Evolutionary conservation across 2,797 vertebrate genomes (phyloP), one percentile per base, ranked within the genome.

Genomic region (Spizella passerina): DNA sequence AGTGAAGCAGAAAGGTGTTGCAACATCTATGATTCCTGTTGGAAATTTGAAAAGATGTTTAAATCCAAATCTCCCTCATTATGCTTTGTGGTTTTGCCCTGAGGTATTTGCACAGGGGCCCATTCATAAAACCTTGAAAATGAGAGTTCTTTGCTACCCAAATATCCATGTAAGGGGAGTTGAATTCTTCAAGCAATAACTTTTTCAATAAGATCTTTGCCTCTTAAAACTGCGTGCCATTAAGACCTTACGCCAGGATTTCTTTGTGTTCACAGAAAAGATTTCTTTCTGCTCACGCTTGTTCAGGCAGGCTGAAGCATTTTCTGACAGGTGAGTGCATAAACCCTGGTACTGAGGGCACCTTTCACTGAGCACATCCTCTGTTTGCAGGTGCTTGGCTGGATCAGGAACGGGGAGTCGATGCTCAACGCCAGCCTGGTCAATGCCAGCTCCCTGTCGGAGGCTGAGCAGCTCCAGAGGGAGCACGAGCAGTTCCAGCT

Each of bases 361-460:
- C 22, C 4, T 76, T 78, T 73, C 49, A 18, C 6, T 79, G 34
- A 82, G 19, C 41, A 71, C 30, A 21, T 90, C 38, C 60, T 60
- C 5, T 94, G 77, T 88, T 85, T 92, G 29, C 96, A 99, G 99
- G 99, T 99, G 86, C 97, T 99, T 81, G 99, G 99, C 71, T 99
- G 99, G 99, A 99, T 99, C 90, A 98, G 99, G 93, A 99, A 99
- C 2, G 99, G 99, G n/a, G 99, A 99, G 97, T 99, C 99, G 2
- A 99, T 99, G 99, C 96, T 99, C 94, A 99, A 99, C 1, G 99
- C 99, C 84, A 99, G 99, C 97, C 98, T 99, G 87, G 99, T 99
- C 97, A 99, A 99, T 1, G 99, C 99, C 56, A 99, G 99, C 96
- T 99, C 99, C 12, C 98, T 99, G 91, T 99, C 99, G 1, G 99